phyloP scores from a whole-genome alignment of 2,888 invertebrate genomes.

The Artemia sinica region DNA sequence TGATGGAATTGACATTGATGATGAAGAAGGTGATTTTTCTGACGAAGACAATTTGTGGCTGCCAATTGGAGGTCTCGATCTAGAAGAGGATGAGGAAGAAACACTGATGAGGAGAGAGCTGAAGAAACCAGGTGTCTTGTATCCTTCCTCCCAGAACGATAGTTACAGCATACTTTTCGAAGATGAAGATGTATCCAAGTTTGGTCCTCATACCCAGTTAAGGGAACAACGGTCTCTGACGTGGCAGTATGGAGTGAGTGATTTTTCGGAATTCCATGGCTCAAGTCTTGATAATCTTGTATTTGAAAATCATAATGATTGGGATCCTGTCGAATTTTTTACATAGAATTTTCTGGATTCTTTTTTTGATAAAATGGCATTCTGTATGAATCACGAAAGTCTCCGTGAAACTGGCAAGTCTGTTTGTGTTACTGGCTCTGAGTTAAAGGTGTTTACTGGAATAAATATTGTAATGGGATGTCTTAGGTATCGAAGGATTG shows the following conservation, averaged over 20 bases:
- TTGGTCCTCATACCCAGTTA: no score
- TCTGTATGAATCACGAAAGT: background rate
- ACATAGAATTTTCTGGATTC: background rate
- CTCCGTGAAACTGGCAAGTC: background rate
- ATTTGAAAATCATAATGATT: conserved; percentile 1
- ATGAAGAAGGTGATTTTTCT: no score
- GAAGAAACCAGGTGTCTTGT: no score
- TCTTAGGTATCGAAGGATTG: background rate
- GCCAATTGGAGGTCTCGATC: no score
- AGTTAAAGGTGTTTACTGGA: background rate
- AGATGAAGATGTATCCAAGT: no score
- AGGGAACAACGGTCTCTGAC: no score
- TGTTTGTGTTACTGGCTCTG: background rate
- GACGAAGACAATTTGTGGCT: no score
- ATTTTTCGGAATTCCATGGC: background rate
- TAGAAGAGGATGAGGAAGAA: no score
- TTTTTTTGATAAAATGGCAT: background rate
- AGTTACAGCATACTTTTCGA: no score
- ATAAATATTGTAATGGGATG: conserved; percentile 12
- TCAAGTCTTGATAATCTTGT: background rate
- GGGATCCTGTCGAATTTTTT: background rate
- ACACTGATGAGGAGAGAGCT: no score
- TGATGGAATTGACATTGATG: no score
- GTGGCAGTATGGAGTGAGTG: background rate
- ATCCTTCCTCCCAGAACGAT: no score